Evolutionary conservation across 1,140 invertebrate genomes (phyloP).

Genomic region (Drosophila mojavensis): DNA sequence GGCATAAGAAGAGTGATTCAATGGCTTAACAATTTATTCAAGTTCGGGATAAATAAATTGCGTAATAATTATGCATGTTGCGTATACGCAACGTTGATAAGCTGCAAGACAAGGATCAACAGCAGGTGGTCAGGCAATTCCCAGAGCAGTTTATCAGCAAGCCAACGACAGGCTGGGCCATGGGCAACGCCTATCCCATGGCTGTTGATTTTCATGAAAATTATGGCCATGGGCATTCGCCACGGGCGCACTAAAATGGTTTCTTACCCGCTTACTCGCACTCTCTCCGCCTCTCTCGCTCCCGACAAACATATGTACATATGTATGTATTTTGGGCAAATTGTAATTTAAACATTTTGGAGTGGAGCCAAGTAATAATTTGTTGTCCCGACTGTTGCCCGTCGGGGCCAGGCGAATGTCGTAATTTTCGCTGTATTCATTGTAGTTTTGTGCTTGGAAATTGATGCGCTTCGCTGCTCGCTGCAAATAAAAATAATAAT

Average conservation of each 20-base stretch:
- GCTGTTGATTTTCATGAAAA: constrained; percentile 27
- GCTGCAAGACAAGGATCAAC: constrained; percentile 23
- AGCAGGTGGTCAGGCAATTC: constrained; percentile 39
- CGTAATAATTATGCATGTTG: constrained; percentile 18
- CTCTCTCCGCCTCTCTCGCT: not conserved
- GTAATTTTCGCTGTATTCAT: constrained; percentile 13
- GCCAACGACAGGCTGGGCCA: not conserved
- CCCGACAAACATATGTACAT: not conserved
- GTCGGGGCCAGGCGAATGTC: constrained; percentile 48
- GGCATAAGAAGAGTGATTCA: not conserved
- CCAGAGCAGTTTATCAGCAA: constrained; percentile 39
- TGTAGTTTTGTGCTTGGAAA: constrained; percentile 44
- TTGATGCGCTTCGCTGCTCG: constrained; percentile 73
- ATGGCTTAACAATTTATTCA: not conserved
- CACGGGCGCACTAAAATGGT: constrained; percentile 50
- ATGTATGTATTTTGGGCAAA: constrained; percentile 58
- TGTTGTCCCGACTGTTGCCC: constrained; percentile 63
- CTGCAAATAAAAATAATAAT: too few species aligned
- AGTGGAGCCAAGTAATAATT: constrained; percentile 76
- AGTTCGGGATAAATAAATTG: not conserved
- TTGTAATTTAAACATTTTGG: constrained; percentile 82
- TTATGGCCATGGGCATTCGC: constrained; percentile 8
- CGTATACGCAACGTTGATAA: constrained; percentile 40
- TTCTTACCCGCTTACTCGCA: constrained; percentile 43
- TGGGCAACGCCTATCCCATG: constrained; percentile 6